Evolutionary conservation across 2,113 vertebrate genomes (phyloP).

Genomic region (Suricata suricatta): DNA sequence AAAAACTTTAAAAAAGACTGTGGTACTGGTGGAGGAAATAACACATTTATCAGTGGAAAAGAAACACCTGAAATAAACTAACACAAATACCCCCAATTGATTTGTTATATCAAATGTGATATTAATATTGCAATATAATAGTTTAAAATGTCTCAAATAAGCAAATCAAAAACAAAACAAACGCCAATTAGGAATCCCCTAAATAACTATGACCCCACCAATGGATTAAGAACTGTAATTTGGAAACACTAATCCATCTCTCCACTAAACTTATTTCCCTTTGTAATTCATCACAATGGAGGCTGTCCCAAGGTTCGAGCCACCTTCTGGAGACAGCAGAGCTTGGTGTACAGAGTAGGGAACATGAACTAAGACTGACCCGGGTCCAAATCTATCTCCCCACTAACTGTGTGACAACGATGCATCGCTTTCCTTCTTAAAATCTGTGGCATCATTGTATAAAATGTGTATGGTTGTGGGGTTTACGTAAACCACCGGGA

Average conservation of each 20-base stretch:
- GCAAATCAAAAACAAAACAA: neutral
- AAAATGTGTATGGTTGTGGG: neutral
- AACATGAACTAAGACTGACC: neutral
- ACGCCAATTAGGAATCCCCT: neutral
- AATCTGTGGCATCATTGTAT: neutral
- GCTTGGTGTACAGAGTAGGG: neutral
- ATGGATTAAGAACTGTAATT: neutral
- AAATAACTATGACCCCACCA: neutral
- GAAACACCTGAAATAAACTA: neutral
- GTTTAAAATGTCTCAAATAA: neutral
- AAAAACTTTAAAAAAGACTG: neutral
- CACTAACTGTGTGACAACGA: neutral
- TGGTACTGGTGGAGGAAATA: neutral
- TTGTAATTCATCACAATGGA: neutral
- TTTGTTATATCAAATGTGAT: neutral
- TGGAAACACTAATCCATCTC: neutral
- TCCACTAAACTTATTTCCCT: neutral
- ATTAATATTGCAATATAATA: neutral
- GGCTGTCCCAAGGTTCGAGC: neutral
- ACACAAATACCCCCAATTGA: neutral
- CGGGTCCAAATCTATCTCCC: neutral
- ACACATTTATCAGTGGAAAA: neutral
- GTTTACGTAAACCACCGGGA: neutral
- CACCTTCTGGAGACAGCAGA: neutral
- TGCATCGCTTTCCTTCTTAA: neutral